Base-by-base conservation (phyloP, 2,888 invertebrate species). In the Dendrolimus pini region DNA sequence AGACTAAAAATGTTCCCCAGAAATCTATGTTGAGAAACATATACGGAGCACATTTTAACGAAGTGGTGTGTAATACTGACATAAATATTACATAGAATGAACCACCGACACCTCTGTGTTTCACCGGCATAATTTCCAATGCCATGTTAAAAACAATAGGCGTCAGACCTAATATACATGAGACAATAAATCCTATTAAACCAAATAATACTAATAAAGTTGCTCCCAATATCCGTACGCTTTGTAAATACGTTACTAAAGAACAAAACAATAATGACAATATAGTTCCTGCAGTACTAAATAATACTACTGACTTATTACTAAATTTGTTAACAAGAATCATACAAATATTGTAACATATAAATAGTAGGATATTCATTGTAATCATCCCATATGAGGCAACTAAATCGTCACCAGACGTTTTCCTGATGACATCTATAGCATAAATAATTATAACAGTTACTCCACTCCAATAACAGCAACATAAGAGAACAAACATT, bases 51-150 rank as follows among this genome's bases (percentile, higher is more conserved):
- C 61, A 55, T 57, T 67, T 67, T n/a, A 65, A 42, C 9, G 67
- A 62, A 10, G 62, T 54, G 0, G 65, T 54, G n/a, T 62, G 57
- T 53, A 63, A 54, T 12, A 54, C 53, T 55, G 64, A 65, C 53
- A 62, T 61, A 54, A 30, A 62, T 52, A 66, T 54, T 14, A 64
- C 56, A 52, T 62, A 65, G 52, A 66, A 57, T 8, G 64, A 62
- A 14, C 68, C 66, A 2, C 68, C 66, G 1, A 68, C 1, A 42
- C 64, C 64, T 14, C 66, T 64, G 30, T 68, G 66, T 54, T 61
- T 64, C 3, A 68, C 64, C 10, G 68, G 68, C 66, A 68, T 66
- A 18, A 68, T 14, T 54, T 68, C 68, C 42, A 61, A 62, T 9
- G 61, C 59, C 8, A 65, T 56, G 3, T 58, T 55, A 47, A 61